Percentiles rank a stretch among this genome's conserved stretches.
These are phyloP conservation scores for Chelon auratus DNA, from an alignment of 2,797 vertebrate genomes.

Conservation along the genomic window DNA sequence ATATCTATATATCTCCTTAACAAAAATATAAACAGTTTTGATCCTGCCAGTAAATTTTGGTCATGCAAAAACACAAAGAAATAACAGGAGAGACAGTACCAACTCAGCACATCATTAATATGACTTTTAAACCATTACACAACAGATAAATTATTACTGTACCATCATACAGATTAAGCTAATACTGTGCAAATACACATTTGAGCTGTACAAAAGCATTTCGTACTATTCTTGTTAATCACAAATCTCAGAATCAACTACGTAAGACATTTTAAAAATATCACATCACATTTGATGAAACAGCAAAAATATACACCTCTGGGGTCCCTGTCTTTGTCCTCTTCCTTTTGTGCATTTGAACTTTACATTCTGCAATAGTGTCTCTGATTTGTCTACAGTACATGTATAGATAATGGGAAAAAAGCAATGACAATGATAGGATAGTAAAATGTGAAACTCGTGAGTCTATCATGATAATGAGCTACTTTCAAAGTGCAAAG, in stretches of 20 bases:
- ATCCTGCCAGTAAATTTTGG: conserved; percentile 80
- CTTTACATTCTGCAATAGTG: conserved; percentile 77
- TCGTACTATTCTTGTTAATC: conserved; percentile 73
- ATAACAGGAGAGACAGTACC: conserved; percentile 31
- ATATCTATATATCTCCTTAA: conserved; percentile 70
- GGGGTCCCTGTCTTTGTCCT: conserved; percentile 69
- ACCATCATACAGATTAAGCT: conserved; percentile 76
- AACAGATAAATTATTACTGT: conserved; percentile 74
- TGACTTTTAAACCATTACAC: conserved; percentile 65
- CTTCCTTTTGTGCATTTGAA: conserved; percentile 81
- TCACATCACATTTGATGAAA: conserved; percentile 77
- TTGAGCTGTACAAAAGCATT: conserved; percentile 81
- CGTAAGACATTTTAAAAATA: conserved; percentile 73
- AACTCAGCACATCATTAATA: conserved; percentile 77
- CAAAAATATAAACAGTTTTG: conserved; percentile 76
- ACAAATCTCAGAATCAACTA: conserved; percentile 72
- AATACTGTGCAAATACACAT: conserved; percentile 88
- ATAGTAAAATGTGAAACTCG: conserved; percentile 53
- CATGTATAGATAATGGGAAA: conserved; percentile 60
- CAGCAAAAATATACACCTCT: conserved; percentile 81
- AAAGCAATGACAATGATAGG: conserved; percentile 59
- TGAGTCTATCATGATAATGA: conserved; percentile 65
- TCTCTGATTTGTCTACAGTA: conserved; percentile 78
- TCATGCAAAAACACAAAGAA: conserved; percentile 76
- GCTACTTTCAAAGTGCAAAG: conserved; percentile 85